These are phyloP conservation scores for Lepidurus arcticus DNA, from an alignment of 1,140 invertebrate species.

Conservation along the genomic window DNA sequence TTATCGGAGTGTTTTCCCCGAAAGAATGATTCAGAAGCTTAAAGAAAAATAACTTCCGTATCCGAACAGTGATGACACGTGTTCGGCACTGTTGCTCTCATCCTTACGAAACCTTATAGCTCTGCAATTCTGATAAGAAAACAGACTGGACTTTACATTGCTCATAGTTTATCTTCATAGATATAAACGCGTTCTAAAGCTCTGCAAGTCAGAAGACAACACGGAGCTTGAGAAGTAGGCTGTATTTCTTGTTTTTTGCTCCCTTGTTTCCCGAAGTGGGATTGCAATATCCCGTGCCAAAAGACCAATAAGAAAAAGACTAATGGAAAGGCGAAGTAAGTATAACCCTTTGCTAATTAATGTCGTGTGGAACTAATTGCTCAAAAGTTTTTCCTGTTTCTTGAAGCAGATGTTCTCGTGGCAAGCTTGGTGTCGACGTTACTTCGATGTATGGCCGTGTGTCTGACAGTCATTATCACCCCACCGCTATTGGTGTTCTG, in stretches of 20 bases:
- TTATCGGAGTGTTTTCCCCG: too few relatives aligned
- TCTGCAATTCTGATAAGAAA: too few relatives aligned
- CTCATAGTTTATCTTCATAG: too few relatives aligned
- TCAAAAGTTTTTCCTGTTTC: background rate
- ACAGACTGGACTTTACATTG: too few relatives aligned
- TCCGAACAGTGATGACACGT: too few relatives aligned
- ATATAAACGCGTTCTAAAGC: too few relatives aligned
- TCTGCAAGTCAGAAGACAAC: too few relatives aligned
- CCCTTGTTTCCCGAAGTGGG: background rate
- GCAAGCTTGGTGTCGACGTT: background rate
- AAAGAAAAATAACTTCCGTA: too few relatives aligned
- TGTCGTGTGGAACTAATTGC: background rate
- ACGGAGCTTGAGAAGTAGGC: too few relatives aligned
- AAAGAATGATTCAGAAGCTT: too few relatives aligned
- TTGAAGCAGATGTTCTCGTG: background rate
- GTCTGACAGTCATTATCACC: slow-evolving; percentile 19
- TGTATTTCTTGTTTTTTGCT: background rate
- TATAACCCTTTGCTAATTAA: background rate
- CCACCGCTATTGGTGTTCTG: slow-evolving; percentile 7
- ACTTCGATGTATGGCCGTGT: slow-evolving; percentile 9
- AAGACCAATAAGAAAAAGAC: background rate
- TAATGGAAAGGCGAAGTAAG: slow-evolving; percentile 1
- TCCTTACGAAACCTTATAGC: too few relatives aligned
- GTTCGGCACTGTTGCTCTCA: too few relatives aligned
- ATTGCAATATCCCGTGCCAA: background rate